These are phyloP conservation scores for Syngnathus typhle DNA, from an alignment of 2,113 vertebrate species.

Conservation along the genomic window DNA sequence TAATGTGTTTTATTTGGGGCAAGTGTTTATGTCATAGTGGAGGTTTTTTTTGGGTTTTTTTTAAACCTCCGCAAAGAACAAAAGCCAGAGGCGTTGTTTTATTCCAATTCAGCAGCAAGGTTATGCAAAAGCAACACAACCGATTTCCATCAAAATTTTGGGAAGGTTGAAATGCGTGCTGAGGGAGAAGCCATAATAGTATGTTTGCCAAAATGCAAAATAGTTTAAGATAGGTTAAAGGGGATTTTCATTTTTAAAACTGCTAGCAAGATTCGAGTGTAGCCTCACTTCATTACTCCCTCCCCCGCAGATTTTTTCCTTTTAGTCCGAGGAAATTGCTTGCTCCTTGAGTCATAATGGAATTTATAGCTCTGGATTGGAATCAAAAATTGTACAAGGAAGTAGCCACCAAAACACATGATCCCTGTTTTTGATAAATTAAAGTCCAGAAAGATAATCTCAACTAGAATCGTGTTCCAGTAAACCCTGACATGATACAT, in stretches of 20 bases:
- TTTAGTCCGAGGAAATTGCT: too few relatives aligned
- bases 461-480: too few relatives aligned
- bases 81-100: background rate
- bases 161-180: background rate
- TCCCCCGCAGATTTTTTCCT: background rate
- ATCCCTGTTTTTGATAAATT: background rate
- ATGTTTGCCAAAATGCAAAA: too few relatives aligned
- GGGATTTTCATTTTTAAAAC: too few relatives aligned
- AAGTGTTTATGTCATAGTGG: conserved; percentile 50
- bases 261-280: too few relatives aligned
- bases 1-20: conserved; percentile 50
- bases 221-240: too few relatives aligned
- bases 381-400: background rate
- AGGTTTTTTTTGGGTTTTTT: background rate
- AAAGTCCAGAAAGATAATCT: background rate
- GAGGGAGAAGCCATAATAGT: background rate
- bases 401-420: background rate
- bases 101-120: background rate
- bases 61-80: background rate
- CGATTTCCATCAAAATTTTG: background rate
- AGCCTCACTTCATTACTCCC: too few relatives aligned
- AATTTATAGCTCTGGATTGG: background rate
- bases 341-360: background rate
- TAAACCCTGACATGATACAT: too few relatives aligned
- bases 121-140: background rate